Percentiles rank a stretch among this genome's conserved stretches.
phyloP scores from a whole-genome alignment of 2,888 invertebrate species.

The Troilus luridus region DNA sequence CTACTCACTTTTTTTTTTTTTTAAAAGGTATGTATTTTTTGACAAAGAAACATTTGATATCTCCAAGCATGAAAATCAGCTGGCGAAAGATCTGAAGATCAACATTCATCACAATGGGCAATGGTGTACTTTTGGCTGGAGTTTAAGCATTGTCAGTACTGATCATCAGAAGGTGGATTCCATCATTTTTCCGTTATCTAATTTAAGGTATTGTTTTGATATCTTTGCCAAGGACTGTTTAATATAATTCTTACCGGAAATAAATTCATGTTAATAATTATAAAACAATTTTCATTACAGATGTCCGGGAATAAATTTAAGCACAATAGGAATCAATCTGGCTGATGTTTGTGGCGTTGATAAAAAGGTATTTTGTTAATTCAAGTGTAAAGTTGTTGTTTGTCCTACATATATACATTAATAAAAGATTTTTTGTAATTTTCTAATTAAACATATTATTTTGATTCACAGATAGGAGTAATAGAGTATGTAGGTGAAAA shows the following conservation, averaged over 20 bases:
- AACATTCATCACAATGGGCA: constrained; percentile 54
- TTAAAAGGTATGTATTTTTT: constrained; percentile 19
- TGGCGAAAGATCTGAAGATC: constrained; percentile 58
- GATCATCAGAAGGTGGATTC: not conserved
- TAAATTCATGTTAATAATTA: not conserved
- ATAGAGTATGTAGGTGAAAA: constrained; percentile 61
- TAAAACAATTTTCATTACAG: not conserved
- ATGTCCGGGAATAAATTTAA: constrained; percentile 25
- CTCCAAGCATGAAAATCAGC: constrained; percentile 6
- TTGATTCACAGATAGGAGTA: constrained; percentile 51
- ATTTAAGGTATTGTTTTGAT: constrained; percentile 26
- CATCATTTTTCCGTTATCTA: not conserved
- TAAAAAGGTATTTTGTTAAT: not conserved
- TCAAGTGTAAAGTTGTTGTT: not conserved
- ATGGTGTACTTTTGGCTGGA: constrained; percentile 53
- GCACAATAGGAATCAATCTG: constrained; percentile 4
- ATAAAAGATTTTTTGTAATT: not conserved
- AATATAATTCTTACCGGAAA: not conserved
- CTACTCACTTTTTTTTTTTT: not conserved
- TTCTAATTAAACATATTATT: not conserved
- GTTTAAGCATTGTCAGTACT: not conserved
- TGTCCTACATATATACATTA: not conserved
- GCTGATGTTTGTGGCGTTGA: not conserved
- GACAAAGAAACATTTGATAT: constrained; percentile 37
- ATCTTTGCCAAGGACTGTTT: not conserved